Percentiles rank a stretch among this genome's conserved stretches.
Conservation (phyloP, 2,797 vertebrate species). For the Onychomys torridus region DNA sequence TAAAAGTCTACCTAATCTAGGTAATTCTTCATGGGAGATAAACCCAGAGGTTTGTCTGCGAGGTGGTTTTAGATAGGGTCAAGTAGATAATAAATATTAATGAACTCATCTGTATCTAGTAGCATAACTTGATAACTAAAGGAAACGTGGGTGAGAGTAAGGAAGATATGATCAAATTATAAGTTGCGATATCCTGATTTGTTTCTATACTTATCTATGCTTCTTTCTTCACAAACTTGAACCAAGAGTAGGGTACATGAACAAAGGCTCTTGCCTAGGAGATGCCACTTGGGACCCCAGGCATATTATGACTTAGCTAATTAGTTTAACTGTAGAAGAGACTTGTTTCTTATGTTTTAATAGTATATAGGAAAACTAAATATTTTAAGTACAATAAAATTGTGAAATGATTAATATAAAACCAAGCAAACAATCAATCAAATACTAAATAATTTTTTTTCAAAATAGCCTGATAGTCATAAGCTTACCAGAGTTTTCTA, state of each 20-base stretch:
- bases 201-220: neutral
- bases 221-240: neutral
- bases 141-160: neutral
- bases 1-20: neutral
- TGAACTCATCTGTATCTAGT: neutral
- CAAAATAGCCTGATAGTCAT: conserved; percentile 19
- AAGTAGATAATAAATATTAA: neutral
- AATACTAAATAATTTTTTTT: neutral
- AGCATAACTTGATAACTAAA: neutral
- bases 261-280: neutral
- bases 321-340: neutral
- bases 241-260: neutral
- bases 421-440: neutral
- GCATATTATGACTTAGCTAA: neutral
- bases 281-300: neutral
- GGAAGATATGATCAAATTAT: neutral
- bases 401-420: neutral
- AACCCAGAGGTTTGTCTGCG: neutral
- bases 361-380: conserved; percentile 9
- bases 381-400: conserved; percentile 14
- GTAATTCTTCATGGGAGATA: neutral
- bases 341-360: neutral
- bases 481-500: neutral
- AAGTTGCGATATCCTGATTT: neutral
- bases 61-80: neutral